Conservation (phyloP, 2,888 invertebrate genomes). For the Drosophila rubida region DNA sequence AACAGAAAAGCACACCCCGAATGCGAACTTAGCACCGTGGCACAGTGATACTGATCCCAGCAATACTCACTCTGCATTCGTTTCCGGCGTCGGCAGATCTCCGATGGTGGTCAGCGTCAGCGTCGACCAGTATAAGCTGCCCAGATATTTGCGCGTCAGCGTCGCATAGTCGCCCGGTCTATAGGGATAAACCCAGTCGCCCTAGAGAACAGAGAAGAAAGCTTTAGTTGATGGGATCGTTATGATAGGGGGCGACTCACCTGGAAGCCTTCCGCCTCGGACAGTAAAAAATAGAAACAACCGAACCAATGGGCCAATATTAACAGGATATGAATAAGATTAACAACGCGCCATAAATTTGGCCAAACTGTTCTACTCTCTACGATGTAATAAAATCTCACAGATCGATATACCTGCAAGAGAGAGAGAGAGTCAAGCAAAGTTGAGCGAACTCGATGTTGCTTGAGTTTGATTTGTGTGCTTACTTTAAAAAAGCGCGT, state of each 20-base stretch:
- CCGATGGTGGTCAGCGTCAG: conserved; percentile 98
- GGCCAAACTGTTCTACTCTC: conserved; percentile 98
- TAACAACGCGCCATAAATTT: conserved; percentile 97
- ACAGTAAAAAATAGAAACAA: conserved; percentile 97
- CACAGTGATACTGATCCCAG: too few relatives aligned
- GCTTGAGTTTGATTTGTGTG: not conserved
- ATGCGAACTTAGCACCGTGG: not conserved
- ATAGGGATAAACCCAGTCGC: conserved; percentile 96
- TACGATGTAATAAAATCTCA: conserved; percentile 97
- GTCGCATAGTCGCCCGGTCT: conserved; percentile 95
- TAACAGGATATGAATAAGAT: conserved; percentile 96
- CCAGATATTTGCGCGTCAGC: conserved; percentile 95
- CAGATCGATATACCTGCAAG: conserved; percentile 93
- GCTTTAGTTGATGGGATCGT: too few relatives aligned
- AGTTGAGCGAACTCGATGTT: too few relatives aligned
- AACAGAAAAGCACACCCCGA: conserved; percentile 10
- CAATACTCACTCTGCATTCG: conserved; percentile 98
- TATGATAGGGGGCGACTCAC: conserved; percentile 83
- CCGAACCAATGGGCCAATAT: conserved; percentile 99
- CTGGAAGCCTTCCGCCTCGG: conserved; percentile 95
- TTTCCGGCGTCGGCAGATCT: conserved; percentile 97
- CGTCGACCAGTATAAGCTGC: conserved; percentile 98
- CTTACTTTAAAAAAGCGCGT: conserved; percentile 93
- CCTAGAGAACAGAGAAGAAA: conserved; percentile 85
- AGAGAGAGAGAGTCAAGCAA: too few relatives aligned